phyloP scores from a whole-genome alignment of 2,797 vertebrate genomes.

The Crenuchus spilurus region DNA sequence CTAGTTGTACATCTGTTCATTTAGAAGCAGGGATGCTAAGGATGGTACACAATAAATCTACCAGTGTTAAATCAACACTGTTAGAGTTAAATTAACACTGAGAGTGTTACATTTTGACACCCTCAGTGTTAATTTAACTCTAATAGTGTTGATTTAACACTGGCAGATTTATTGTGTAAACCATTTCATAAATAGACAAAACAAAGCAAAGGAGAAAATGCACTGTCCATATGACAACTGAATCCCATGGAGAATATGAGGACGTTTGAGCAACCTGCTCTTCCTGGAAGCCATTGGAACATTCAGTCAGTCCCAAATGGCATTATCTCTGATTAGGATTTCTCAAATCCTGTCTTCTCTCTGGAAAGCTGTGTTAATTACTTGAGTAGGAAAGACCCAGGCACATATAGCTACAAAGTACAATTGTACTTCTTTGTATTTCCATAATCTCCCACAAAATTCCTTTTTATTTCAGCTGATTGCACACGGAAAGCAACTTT shows the following conservation, averaged over 20 bases:
- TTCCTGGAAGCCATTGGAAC: constrained; percentile 36
- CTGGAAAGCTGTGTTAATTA: constrained; percentile 48
- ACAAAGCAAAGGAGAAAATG: not conserved
- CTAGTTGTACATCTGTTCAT: not conserved
- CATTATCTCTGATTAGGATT: constrained; percentile 36
- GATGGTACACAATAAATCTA: no score
- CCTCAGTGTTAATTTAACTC: no score
- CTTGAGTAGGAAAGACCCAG: constrained; percentile 41
- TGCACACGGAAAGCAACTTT: not conserved
- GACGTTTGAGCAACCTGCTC: not conserved
- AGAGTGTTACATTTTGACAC: no score
- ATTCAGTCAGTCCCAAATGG: constrained; percentile 44
- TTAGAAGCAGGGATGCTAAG: not conserved
- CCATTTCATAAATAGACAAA: not conserved
- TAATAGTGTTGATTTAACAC: no score
- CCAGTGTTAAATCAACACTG: no score
- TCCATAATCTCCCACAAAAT: constrained; percentile 24
- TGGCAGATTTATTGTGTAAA: no score
- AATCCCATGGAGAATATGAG: not conserved
- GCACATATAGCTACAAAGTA: constrained; percentile 19
- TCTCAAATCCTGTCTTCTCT: constrained; percentile 48
- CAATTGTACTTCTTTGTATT: constrained; percentile 21
- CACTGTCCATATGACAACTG: not conserved
- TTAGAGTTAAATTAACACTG: no score
- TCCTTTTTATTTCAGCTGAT: not conserved